phyloP scores from a whole-genome alignment of 2,888 invertebrate species.

The Zaprionus obscuricornis region DNA sequence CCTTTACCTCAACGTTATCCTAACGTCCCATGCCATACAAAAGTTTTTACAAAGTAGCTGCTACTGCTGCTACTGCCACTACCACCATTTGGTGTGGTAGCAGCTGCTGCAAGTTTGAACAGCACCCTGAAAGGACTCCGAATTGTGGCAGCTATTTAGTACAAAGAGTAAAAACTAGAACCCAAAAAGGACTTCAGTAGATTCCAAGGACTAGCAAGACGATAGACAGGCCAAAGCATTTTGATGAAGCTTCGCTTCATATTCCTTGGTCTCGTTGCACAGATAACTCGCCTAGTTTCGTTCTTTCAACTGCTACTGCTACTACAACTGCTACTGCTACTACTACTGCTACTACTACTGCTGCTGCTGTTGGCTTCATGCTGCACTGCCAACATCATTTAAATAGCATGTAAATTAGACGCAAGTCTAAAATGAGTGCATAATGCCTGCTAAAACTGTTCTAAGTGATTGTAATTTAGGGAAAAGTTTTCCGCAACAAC shows the following conservation, averaged over 20 bases:
- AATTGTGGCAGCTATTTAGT: constrained; percentile 43
- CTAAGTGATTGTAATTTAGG: constrained; percentile 78
- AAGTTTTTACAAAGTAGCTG: constrained; percentile 77
- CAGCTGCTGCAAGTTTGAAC: constrained; percentile 71
- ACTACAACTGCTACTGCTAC: too few species aligned
- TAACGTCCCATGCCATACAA: constrained; percentile 44
- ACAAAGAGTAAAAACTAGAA: constrained; percentile 35
- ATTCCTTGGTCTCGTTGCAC: constrained; percentile 41
- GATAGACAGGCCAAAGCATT: constrained; percentile 53
- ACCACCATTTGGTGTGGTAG: constrained; percentile 2
- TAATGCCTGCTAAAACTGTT: constrained; percentile 76
- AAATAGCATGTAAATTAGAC: constrained; percentile 79
- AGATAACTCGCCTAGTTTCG: too few species aligned
- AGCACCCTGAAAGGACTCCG: constrained; percentile 37
- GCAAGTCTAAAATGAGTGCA: constrained; percentile 78
- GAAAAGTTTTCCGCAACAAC: constrained; percentile 53
- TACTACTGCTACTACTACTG: too few species aligned
- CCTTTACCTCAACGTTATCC: constrained; percentile 1
- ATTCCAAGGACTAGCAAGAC: constrained; percentile 22
- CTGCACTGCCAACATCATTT: constrained; percentile 66
- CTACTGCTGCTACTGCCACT: constrained; percentile 34
- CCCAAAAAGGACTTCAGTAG: too few species aligned
- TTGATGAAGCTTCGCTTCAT: constrained; percentile 72
- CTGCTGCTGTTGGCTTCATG: neutral
- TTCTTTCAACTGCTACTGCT: too few species aligned